These are phyloP conservation scores for Parnassius apollo DNA, from an alignment of 2,888 invertebrate genomes.

Conservation along the genomic window DNA sequence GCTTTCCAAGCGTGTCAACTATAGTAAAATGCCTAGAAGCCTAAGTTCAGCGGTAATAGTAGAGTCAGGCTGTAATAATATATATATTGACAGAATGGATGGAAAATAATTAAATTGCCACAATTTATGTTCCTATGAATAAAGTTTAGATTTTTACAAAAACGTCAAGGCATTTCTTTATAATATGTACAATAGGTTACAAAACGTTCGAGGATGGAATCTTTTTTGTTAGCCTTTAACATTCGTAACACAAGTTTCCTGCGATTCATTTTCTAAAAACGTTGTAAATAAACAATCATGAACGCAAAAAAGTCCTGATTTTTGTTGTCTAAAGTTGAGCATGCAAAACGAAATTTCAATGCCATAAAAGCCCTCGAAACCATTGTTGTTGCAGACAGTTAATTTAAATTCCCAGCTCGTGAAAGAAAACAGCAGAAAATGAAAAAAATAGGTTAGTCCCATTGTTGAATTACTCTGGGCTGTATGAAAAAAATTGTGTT, in stretches of 20 bases:
- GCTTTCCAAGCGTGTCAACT: too few relatives aligned
- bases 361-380: conserved; percentile 26
- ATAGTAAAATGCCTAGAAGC: too few relatives aligned
- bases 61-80: too few relatives aligned
- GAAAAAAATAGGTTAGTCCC: conserved; percentile 64
- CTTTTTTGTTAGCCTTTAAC: neutral
- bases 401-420: conserved; percentile 77
- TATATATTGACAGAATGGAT: too few relatives aligned
- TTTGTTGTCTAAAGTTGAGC: conserved; percentile 12
- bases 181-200: too few relatives aligned
- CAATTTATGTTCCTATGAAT: too few relatives aligned
- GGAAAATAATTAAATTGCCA: too few relatives aligned
- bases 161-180: too few relatives aligned
- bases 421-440: conserved; percentile 78
- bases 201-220: too few relatives aligned
- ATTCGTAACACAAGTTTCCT: neutral
- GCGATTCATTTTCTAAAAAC: conserved; percentile 17
- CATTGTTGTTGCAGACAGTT: conserved; percentile 79
- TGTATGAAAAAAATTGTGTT: conserved; percentile 4
- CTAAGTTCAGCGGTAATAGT: too few relatives aligned
- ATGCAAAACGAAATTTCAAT: conserved; percentile 23
- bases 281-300: conserved; percentile 16
- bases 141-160: too few relatives aligned
- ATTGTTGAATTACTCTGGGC: conserved; percentile 68
- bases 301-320: conserved; percentile 12